Evolutionary conservation across 1,140 invertebrate species (phyloP).

Genomic region (Eupeodes corollae): DNA sequence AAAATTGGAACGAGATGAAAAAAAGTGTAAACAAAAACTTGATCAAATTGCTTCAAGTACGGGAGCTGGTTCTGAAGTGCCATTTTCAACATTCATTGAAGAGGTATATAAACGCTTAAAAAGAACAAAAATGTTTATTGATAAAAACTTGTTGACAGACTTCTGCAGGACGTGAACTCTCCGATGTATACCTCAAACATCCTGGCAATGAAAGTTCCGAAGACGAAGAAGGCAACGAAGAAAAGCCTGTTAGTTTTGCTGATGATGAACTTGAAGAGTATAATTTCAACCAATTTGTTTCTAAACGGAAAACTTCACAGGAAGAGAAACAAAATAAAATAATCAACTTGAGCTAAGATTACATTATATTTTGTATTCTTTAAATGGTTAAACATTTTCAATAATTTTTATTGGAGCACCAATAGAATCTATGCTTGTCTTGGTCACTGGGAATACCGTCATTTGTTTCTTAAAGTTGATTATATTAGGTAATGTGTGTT

Average conservation of each 20-base stretch:
- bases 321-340: constrained; percentile 7
- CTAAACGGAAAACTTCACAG: constrained; percentile 9
- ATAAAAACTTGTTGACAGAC: constrained; percentile 31
- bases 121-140: neutral
- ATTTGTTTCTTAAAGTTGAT: neutral
- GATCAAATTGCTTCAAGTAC: constrained; percentile 26
- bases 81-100: constrained; percentile 9
- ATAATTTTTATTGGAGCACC: neutral
- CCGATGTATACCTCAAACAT: constrained; percentile 57
- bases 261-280: constrained; percentile 14
- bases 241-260: constrained; percentile 5
- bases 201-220: constrained; percentile 58
- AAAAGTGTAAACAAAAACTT: constrained; percentile 28
- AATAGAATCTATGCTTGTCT: neutral
- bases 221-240: constrained; percentile 57
- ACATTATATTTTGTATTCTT: too few species aligned
- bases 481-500: neutral
- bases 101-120: constrained; percentile 1
- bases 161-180: constrained; percentile 45
- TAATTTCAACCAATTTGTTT: constrained; percentile 12
- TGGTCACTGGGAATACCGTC: neutral
- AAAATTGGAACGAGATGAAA: constrained; percentile 40
- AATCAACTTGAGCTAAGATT: neutral
- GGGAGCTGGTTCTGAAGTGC: constrained; percentile 8
- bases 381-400: too few species aligned